phyloP scores from a whole-genome alignment of 2,113 vertebrate genomes.

The Amblyornis subalaris region DNA sequence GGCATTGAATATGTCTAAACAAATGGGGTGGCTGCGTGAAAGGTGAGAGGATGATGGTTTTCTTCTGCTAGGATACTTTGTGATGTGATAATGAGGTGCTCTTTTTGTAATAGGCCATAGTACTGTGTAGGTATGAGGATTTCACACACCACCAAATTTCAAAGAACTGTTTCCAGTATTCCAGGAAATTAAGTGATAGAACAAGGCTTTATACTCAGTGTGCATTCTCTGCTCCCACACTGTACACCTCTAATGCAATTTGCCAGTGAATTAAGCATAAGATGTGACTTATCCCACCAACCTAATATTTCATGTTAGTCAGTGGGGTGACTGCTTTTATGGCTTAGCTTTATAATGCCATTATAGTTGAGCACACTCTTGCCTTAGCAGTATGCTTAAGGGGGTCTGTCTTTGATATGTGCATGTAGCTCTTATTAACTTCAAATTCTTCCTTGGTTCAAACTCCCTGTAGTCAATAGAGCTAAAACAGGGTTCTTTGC shows the following conservation, averaged over 20 bases:
- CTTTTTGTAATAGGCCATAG: background rate
- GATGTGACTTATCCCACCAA: slow-evolving; percentile 53
- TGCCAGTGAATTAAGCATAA: slow-evolving; percentile 59
- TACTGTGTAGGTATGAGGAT: slow-evolving; percentile 16
- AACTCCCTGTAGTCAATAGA: background rate
- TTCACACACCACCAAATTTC: slow-evolving; percentile 27
- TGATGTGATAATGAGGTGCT: slow-evolving; percentile 29
- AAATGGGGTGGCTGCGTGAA: background rate
- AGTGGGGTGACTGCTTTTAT: slow-evolving; percentile 39
- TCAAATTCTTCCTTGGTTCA: background rate
- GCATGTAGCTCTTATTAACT: background rate
- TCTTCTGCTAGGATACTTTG: background rate
- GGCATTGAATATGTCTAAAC: slow-evolving; percentile 9
- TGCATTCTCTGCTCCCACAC: slow-evolving; percentile 35
- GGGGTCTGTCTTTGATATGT: slow-evolving; percentile 16
- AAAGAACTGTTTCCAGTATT: slow-evolving; percentile 36
- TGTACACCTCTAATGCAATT: slow-evolving; percentile 52
- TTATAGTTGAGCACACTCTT: background rate
- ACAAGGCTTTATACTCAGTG: slow-evolving; percentile 46
- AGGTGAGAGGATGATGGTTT: background rate
- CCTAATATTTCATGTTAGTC: slow-evolving; percentile 58
- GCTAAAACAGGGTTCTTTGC: background rate
- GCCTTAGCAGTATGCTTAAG: slow-evolving; percentile 11
- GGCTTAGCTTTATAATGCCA: slow-evolving; percentile 29
- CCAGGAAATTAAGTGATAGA: slow-evolving; percentile 40